Percentiles rank a stretch among this genome's conserved stretches.
Evolutionary conservation across 53 echinoderm and acorn worm species (phyloP).

Genomic region (Holothuria scabra): DNA sequence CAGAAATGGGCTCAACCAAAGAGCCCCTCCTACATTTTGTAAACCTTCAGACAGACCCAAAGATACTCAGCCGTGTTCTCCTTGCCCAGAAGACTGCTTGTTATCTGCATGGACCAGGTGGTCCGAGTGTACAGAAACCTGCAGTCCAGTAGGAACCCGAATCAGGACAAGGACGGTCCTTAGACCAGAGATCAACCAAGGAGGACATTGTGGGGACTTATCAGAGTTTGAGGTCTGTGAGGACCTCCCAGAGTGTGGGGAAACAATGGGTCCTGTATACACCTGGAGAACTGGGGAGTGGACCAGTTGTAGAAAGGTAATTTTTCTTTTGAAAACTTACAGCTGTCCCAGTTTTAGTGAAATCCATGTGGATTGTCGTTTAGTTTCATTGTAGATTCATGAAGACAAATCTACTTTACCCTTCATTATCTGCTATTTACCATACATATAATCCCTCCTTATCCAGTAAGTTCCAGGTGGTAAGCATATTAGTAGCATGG

Average conservation of each 20-base stretch:
- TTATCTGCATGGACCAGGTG: conserved; percentile 74
- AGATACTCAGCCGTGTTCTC: conserved; percentile 46
- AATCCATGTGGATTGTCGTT: too few relatives aligned
- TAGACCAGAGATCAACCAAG: conserved; percentile 63
- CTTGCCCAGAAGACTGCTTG: conserved; percentile 84
- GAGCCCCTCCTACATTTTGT: conserved; percentile 24
- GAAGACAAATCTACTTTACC: too few relatives aligned
- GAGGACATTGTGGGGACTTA: conserved; percentile 74
- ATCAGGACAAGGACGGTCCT: conserved; percentile 73
- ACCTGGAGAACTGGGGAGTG: conserved; percentile 92
- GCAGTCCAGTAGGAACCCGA: conserved; percentile 57
- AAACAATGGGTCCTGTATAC: conserved; percentile 58
- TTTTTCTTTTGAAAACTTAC: not conserved
- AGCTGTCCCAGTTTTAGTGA: too few relatives aligned
- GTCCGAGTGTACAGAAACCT: conserved; percentile 82
- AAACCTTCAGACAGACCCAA: conserved; percentile 17
- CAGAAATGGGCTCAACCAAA: conserved; percentile 29
- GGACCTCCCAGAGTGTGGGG: conserved; percentile 68
- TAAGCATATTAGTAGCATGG: too few relatives aligned
- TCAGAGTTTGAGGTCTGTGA: conserved; percentile 61
- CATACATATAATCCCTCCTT: too few relatives aligned
- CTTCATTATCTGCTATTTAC: too few relatives aligned
- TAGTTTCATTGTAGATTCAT: too few relatives aligned
- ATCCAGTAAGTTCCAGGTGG: too few relatives aligned
- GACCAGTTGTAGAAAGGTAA: conserved; percentile 96